phyloP scores from a whole-genome alignment of 2,113 vertebrate species.

The Strigops habroptila region DNA sequence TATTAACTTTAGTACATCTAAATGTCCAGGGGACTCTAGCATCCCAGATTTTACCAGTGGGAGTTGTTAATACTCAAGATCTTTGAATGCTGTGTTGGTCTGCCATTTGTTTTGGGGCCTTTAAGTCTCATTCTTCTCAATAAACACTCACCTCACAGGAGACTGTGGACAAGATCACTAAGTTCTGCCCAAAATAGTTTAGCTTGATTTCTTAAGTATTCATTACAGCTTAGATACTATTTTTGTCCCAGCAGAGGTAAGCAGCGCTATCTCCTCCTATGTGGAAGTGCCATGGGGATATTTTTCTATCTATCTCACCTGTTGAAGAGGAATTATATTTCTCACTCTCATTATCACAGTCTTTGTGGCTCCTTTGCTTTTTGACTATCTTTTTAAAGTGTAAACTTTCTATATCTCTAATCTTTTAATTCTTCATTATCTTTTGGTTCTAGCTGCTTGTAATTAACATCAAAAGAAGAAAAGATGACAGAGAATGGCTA shows the following conservation, averaged over 20 bases:
- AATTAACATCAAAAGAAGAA: slow-evolving; percentile 26
- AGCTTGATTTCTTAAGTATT: neutral
- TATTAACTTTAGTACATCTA: neutral
- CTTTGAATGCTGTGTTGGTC: neutral
- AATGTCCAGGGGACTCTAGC: neutral
- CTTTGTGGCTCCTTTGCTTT: neutral
- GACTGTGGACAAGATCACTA: neutral
- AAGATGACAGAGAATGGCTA: slow-evolving; percentile 9
- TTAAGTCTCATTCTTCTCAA: neutral
- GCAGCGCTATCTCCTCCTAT: neutral
- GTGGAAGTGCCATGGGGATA: neutral
- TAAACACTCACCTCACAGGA: neutral
- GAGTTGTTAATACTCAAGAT: neutral
- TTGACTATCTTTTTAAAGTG: neutral
- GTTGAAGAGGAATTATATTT: neutral
- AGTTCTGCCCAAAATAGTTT: neutral
- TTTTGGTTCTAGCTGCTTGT: neutral
- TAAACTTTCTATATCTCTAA: neutral
- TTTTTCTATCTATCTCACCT: neutral
- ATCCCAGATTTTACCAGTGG: neutral
- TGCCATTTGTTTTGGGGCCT: neutral
- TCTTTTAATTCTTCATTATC: slow-evolving; percentile 24
- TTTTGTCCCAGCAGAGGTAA: neutral
- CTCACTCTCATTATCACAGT: neutral
- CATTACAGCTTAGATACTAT: neutral